Evolutionary conservation across 1,140 invertebrate genomes (phyloP).

Genomic region (Conopomorpha cramerella): DNA sequence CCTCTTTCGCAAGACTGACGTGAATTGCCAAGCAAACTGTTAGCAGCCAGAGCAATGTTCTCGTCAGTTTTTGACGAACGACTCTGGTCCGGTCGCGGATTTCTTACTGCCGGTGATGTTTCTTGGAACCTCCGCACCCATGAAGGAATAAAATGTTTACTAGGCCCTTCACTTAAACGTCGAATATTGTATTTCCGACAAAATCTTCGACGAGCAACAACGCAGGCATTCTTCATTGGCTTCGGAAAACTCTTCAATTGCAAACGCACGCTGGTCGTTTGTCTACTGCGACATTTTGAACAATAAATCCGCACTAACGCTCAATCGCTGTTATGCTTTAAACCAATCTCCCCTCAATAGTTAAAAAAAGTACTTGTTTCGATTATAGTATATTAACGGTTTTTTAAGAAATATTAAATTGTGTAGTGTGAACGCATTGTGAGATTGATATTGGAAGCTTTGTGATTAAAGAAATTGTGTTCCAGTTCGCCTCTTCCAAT

Average conservation of each 20-base stretch:
- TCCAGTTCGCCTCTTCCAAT: no score
- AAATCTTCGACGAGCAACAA: conserved; percentile 3
- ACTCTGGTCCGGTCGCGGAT: conserved; percentile 4
- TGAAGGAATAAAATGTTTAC: conserved; percentile 9
- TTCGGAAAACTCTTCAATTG: no score
- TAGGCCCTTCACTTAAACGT: no score
- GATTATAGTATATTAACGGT: no score
- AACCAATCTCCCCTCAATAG: no score
- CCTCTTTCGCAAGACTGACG: conserved; percentile 7
- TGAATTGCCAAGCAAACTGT: conserved; percentile 9
- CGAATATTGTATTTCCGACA: conserved; percentile 6
- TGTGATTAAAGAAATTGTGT: no score
- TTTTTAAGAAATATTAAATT: no score
- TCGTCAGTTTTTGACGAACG: conserved; percentile 5
- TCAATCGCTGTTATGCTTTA: no score
- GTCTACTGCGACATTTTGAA: conserved; percentile 8
- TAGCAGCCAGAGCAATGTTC: conserved; percentile 8
- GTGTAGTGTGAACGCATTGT: no score
- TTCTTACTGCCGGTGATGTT: conserved; percentile 3
- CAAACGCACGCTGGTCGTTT: conserved; percentile 4
- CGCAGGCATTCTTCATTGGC: conserved; percentile 3
- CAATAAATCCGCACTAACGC: no score
- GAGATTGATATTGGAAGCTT: no score
- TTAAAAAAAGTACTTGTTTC: no score
- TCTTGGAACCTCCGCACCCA: conserved; percentile 4